Conservation (phyloP, 2,797 vertebrate species). For the Furcifer pardalis region DNA sequence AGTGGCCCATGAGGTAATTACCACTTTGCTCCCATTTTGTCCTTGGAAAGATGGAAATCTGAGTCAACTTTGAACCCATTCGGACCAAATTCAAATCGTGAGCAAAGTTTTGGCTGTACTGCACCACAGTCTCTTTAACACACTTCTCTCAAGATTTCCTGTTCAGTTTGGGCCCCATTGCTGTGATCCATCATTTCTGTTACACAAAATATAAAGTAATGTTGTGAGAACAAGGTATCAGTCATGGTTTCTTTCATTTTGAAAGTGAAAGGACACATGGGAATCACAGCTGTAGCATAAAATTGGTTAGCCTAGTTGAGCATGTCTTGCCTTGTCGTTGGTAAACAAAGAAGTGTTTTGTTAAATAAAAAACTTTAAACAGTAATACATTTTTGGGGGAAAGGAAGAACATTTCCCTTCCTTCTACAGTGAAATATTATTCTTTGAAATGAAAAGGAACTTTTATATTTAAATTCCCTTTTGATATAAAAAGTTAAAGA, state of each 20-base stretch:
- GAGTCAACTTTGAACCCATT: too few species aligned
- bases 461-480: not conserved
- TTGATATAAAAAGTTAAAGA: conserved; percentile 35
- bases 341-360: not conserved
- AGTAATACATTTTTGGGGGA: not conserved
- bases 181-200: not conserved
- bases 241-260: not conserved
- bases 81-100: too few species aligned
- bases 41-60: too few species aligned
- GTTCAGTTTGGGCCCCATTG: not conserved
- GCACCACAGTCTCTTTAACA: too few species aligned
- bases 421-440: conserved; percentile 1
- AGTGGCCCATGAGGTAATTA: too few species aligned
- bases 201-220: not conserved
- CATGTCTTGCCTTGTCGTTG: not conserved
- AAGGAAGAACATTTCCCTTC: not conserved
- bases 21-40: too few species aligned
- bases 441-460: not conserved
- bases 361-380: not conserved
- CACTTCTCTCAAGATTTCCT: not conserved
- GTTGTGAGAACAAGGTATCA: not conserved
- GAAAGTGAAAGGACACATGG: not conserved
- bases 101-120: too few species aligned
- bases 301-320: not conserved
- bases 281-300: not conserved